These are phyloP conservation scores for Drosophila infuscata DNA, from an alignment of 2,888 invertebrate genomes.

Conservation along the genomic window DNA sequence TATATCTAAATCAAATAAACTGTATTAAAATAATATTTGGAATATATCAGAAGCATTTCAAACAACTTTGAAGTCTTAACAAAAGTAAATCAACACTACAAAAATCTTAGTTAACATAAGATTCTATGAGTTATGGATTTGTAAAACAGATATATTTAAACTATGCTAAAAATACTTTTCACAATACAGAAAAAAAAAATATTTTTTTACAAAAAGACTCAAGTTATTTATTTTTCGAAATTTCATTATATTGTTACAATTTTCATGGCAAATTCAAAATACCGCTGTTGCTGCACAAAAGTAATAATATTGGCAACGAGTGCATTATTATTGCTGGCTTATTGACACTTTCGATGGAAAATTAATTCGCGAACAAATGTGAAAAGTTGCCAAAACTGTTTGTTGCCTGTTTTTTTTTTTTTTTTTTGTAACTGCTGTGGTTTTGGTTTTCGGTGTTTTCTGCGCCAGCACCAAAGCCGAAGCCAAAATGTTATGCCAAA, in stretches of 20 bases:
- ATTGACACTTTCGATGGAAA: conserved; percentile 62
- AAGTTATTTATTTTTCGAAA: not conserved
- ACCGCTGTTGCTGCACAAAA: not conserved
- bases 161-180: not conserved
- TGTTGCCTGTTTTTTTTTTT: conserved; percentile 29
- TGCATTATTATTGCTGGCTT: conserved; percentile 66
- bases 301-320: conserved; percentile 35
- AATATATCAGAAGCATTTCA: not conserved
- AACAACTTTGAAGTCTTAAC: not conserved
- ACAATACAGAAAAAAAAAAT: not conserved
- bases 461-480: conserved; percentile 11
- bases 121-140: not conserved
- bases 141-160: not conserved
- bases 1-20: not conserved
- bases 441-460: conserved; percentile 31
- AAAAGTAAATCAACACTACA: not conserved
- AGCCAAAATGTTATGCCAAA: conserved; percentile 31
- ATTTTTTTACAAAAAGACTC: not conserved
- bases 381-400: conserved; percentile 68
- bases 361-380: conserved; percentile 65
- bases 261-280: not conserved
- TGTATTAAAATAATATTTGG: rapidly evolving
- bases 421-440: conserved; percentile 62
- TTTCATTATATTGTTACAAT: not conserved
- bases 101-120: not conserved